A percentile compares a stretch with the other conserved stretches of the same genome.
Conservation (phyloP, 2,797 vertebrate genomes). For the Malurus splendens region DNA sequence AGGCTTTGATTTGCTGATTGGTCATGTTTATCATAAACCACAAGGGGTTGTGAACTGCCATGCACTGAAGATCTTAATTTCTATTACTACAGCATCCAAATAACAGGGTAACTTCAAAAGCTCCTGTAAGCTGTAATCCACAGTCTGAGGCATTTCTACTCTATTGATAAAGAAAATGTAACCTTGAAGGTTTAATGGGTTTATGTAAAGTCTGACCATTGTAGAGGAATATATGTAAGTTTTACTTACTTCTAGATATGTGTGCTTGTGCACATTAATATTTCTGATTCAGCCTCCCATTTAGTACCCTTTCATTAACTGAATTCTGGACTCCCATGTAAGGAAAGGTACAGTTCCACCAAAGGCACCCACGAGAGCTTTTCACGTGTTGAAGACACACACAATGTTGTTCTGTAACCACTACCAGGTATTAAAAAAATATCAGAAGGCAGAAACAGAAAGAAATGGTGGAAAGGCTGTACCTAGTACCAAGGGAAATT, state of each 20-base stretch:
- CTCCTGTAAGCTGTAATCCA: neutral
- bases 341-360: neutral
- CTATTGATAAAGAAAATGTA: neutral
- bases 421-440: neutral
- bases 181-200: neutral
- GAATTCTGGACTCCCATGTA: neutral
- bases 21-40: neutral
- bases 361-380: neutral
- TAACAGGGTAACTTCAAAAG: neutral
- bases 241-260: neutral
- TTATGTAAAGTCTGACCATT: neutral
- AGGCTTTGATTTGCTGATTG: neutral
- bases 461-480: neutral
- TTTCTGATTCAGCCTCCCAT: neutral
- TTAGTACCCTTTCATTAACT: neutral
- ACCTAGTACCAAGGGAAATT: neutral
- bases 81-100: neutral
- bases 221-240: neutral
- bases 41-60: neutral
- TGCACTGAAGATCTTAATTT: neutral
- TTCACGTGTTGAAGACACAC: neutral
- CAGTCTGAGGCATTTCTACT: neutral
- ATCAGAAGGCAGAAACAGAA: neutral
- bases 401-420: neutral
- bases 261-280: neutral